These are phyloP conservation scores for Circaetus cinerascens DNA, from an alignment of 2,113 vertebrate genomes.

Conservation along the genomic window DNA sequence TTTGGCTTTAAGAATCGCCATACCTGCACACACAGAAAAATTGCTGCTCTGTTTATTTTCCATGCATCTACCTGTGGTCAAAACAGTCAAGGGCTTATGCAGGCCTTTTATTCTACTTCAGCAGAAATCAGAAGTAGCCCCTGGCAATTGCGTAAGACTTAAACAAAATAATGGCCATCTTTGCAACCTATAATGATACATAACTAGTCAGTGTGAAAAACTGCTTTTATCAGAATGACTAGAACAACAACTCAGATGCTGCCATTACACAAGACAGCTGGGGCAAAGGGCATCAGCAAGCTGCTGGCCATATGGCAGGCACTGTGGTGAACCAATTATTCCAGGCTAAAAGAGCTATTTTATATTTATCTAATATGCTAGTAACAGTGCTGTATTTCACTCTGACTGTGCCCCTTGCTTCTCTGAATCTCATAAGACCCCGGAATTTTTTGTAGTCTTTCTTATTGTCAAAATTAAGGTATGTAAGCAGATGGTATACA, in stretches of 20 bases:
- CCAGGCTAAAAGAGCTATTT: neutral
- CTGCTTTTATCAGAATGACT: neutral
- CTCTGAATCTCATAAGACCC: neutral
- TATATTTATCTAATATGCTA: neutral
- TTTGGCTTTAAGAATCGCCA: neutral
- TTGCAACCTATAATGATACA: neutral
- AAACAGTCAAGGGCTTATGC: neutral
- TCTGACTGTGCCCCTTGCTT: neutral
- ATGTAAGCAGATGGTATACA: neutral
- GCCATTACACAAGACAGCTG: neutral
- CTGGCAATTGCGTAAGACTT: neutral
- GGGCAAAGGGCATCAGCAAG: slow-evolving; percentile 7
- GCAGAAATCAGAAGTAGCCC: neutral
- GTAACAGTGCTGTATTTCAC: neutral
- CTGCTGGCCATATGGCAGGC: slow-evolving; percentile 12
- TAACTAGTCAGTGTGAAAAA: neutral
- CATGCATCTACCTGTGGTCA: neutral
- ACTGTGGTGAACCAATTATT: neutral
- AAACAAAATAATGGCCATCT: neutral
- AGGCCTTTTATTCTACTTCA: neutral
- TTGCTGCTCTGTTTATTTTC: neutral
- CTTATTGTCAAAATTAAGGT: neutral
- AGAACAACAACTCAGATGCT: neutral
- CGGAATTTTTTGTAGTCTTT: neutral
- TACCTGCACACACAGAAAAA: neutral